Percentiles rank a stretch among this genome's conserved stretches.
Conservation (phyloP, 2,888 invertebrate species). For the Drosophila phalerata region DNA sequence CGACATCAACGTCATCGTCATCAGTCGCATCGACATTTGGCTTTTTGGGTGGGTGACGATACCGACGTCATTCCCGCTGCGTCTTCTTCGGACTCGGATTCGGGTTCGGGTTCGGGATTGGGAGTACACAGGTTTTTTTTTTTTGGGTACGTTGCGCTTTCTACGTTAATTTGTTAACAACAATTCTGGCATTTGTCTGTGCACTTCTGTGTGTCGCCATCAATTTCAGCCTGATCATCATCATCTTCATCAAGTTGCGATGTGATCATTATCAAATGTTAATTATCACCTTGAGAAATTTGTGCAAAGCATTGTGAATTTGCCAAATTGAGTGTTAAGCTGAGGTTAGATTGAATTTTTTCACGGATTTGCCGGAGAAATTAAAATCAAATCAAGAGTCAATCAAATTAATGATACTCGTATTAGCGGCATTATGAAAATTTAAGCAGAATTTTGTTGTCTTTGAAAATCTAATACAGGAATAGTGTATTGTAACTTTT, state of each 20-base stretch:
- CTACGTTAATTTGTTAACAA: conserved; percentile 79
- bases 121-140: neutral
- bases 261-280: conserved; percentile 52
- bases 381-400: neutral
- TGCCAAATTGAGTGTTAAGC: conserved; percentile 56
- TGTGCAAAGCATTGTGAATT: conserved; percentile 38
- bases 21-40: conserved; percentile 71
- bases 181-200: conserved; percentile 65
- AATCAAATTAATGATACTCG: conserved; percentile 22
- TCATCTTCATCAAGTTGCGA: conserved; percentile 7
- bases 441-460: neutral
- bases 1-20: conserved; percentile 73
- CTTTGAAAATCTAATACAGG: neutral
- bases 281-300: conserved; percentile 43
- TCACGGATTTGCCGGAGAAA: conserved; percentile 20
- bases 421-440: conserved; percentile 10
- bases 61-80: conserved; percentile 72
- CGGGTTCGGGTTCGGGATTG: conserved; percentile 4
- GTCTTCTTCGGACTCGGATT: conserved; percentile 23
- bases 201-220: conserved; percentile 64
- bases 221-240: conserved; percentile 9
- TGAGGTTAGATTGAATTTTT: conserved; percentile 21
- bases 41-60: conserved; percentile 76
- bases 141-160: conserved; percentile 73
- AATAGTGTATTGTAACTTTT: too few relatives aligned